Conservation (phyloP, 1,140 invertebrate species). For the Watersipora subatra region DNA sequence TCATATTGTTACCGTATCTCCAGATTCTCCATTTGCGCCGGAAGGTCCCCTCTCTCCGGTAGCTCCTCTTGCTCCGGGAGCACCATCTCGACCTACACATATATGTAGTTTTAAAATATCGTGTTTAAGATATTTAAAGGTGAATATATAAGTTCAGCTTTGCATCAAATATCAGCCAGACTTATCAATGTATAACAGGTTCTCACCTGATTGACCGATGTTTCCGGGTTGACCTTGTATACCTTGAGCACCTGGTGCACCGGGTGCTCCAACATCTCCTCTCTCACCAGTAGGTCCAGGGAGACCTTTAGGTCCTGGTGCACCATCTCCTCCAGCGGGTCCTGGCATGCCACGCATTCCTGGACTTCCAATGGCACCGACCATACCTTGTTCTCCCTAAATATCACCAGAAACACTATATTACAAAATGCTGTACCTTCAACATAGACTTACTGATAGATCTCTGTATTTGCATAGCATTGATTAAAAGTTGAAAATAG, state of each 20-base stretch:
- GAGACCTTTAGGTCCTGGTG: background rate
- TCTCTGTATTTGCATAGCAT: no score
- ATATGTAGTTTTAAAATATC: no score
- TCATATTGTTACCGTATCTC: no score
- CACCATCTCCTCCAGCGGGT: background rate
- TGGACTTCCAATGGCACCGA: background rate
- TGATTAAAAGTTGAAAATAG: no score
- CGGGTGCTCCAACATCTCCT: background rate
- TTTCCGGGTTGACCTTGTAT: background rate
- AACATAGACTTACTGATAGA: no score
- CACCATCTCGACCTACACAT: background rate
- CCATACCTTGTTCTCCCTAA: background rate
- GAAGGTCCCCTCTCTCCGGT: background rate
- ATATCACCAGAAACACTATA: background rate
- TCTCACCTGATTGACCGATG: no score
- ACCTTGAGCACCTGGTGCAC: background rate
- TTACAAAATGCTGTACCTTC: no score
- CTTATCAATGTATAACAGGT: no score
- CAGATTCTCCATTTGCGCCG: background rate
- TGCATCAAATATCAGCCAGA: background rate
- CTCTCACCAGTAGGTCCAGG: background rate
- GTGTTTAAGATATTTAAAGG: no score
- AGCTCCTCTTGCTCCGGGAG: background rate
- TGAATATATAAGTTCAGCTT: no score
- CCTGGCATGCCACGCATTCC: background rate